Percentiles rank a stretch among this genome's conserved stretches.
These are phyloP conservation scores for Leucoraja erinaceus DNA, from an alignment of 2,113 vertebrate genomes.

Conservation along the genomic window DNA sequence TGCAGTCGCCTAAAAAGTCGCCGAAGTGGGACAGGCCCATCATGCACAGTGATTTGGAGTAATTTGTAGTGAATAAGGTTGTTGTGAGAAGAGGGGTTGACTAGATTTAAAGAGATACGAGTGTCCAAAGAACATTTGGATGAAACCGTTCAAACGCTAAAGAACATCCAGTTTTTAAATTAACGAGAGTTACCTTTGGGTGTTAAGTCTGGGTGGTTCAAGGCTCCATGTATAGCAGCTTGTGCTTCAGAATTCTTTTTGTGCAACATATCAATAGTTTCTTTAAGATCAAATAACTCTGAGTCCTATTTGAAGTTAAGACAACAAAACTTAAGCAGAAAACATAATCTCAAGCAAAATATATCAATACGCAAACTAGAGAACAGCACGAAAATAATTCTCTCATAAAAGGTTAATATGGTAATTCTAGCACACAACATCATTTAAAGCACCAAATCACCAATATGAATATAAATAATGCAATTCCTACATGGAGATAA, in stretches of 20 bases:
- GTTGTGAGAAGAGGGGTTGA: background rate
- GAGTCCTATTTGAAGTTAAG: slow-evolving; percentile 62
- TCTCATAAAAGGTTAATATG: background rate
- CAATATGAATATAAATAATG: background rate
- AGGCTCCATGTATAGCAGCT: slow-evolving; percentile 82
- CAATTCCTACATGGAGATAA: background rate
- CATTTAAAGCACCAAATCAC: no score
- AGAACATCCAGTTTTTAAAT: background rate
- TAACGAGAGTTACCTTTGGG: slow-evolving; percentile 66
- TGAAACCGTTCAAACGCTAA: background rate
- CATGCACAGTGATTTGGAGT: background rate
- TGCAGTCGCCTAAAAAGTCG: no score
- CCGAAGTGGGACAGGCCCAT: no score
- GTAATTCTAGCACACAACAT: background rate
- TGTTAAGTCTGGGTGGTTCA: slow-evolving; percentile 70
- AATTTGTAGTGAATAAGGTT: background rate
- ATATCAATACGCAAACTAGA: background rate
- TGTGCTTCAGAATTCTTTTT: slow-evolving; percentile 85
- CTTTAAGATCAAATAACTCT: slow-evolving; percentile 75
- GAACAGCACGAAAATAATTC: background rate
- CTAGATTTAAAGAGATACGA: background rate
- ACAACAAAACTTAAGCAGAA: background rate
- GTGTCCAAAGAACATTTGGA: background rate
- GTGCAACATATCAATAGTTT: slow-evolving; percentile 83
- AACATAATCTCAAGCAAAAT: background rate